These are phyloP conservation scores for Acrossocheilus wenchowensis DNA, from an alignment of 2,797 vertebrate species.

Conservation along the genomic window DNA sequence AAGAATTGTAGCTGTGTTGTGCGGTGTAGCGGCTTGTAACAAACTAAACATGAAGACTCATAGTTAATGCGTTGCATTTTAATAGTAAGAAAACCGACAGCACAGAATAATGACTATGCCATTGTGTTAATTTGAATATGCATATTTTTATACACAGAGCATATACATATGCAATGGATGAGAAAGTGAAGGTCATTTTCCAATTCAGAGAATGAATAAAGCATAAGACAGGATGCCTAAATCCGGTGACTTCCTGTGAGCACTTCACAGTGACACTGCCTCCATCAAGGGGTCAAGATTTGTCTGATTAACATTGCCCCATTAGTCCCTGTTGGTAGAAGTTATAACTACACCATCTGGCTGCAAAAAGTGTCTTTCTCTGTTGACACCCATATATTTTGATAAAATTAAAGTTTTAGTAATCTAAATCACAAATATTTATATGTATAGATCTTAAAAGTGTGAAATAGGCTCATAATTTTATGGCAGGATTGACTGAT, in stretches of 20 bases:
- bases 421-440: neutral
- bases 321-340: neutral
- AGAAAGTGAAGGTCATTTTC: conserved; percentile 24
- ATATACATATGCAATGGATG: neutral
- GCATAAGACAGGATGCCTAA: neutral
- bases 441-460: neutral
- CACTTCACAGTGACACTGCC: neutral
- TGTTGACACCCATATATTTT: neutral
- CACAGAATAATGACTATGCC: neutral
- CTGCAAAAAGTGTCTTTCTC: neutral
- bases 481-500: neutral
- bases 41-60: conserved; percentile 26
- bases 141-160: neutral
- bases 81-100: neutral
- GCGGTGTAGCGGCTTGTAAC: conserved; percentile 58
- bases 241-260: neutral
- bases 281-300: neutral
- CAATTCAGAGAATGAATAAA: neutral
- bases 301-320: neutral
- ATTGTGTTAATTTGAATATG: neutral
- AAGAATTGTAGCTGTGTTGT: conserved; percentile 62
- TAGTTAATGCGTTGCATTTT: conserved; percentile 12
- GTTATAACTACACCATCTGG: neutral
- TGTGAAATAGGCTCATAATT: neutral
- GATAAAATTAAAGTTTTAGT: neutral